Evolutionary conservation across 2,888 invertebrate species (phyloP), one percentile per base, ranked within the genome.

Genomic region (Globia sparganii): DNA sequence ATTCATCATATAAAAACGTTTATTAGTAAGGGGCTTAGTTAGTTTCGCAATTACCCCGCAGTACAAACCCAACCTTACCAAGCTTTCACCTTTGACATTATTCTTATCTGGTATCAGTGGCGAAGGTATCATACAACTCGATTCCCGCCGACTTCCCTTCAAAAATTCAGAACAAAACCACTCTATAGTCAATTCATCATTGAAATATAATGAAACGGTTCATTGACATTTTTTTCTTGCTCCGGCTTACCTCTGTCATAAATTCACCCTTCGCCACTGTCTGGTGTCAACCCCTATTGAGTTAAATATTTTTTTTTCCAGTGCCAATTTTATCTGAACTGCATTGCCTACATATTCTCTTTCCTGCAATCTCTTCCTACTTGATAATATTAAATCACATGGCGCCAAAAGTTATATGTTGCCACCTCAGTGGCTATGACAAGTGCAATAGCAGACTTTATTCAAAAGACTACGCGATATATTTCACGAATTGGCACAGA

Each of bases 381-480:
- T 46, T 31, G 40, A 73, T 68, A 59, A 67, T 64, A 69, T 66
- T 64, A 65, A 83, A 83, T 74, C 71, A 77, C 3, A 49, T 37
- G 70, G 43, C 15, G 59, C 56, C 58, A 62, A 85, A 74, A 82
- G 46, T 76, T 40, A 46, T 77, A 86, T 76, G 56, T 82, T 71
- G 21, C 59, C 83, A 77, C 83, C 56, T 86, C 68, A 65, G 5
- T 83, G 34, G 71, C 40, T 53, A 21, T 34, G 64, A 72, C 77
- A 86, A 77, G 31, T 83, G 65, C 65, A 82, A 58, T 71, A 75
- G 21, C 64, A 43, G 61, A 70, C 37, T 82, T 82, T 82, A 86
- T 82, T 77, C 71, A 82, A 82, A 83, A 77, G 59, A 40, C 59
- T 83, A 25, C 25, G 59, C 53, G 70, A 86, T 82, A 82, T 70